Base-by-base conservation (phyloP, 2,888 invertebrate species). In the Acrocera orbiculus region DNA sequence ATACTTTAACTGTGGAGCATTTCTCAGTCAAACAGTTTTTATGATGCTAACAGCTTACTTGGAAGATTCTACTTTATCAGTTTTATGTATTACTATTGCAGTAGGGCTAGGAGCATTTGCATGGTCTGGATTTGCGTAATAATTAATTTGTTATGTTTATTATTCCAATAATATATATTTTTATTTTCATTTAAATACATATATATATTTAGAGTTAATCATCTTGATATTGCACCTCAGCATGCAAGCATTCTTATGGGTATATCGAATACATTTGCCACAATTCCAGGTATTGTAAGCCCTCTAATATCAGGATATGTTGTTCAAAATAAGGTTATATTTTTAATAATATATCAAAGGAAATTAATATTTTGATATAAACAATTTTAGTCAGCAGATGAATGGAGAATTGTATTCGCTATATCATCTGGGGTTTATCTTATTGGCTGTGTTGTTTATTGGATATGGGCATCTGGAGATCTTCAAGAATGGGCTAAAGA, bases 161-260 rank as follows among this genome's bases (percentile, higher is more conserved):
- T 11, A 26, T 9, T 14, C 8, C 9, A 8, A n/a, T 20, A 32
- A 20, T 16, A n/a, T 4, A 14, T 13, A 8, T 16, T 5, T 14
- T 2, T n/a, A 20, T 15, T 7, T 22, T 26, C 10, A 11, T 16
- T 27, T 4, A 11, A 9, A 11, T n/a, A 4, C 13, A 11, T 7
- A 13, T 19, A 5, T 8, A 11, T 34, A 50, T 59, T 35, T 58
- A 79, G 79, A 42, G 78, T 79, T 1, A 80, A 80, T 50, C 86
- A 89, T 53, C 60, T 92, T 53, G 92, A 92, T 54, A 74, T 92
- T 33, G 90, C 90, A 0, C 89, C 90, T 1, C 82, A 82, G 40
- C 86, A 83, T 62, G 89, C 90, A 8, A 81, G 89, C 52, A 74
- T 92, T 1, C 59, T 92, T 34, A 87, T 92, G 87, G 92, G 90